Base-by-base conservation (phyloP, 2,797 vertebrate species). In the Coccyzus lansbergi region DNA sequence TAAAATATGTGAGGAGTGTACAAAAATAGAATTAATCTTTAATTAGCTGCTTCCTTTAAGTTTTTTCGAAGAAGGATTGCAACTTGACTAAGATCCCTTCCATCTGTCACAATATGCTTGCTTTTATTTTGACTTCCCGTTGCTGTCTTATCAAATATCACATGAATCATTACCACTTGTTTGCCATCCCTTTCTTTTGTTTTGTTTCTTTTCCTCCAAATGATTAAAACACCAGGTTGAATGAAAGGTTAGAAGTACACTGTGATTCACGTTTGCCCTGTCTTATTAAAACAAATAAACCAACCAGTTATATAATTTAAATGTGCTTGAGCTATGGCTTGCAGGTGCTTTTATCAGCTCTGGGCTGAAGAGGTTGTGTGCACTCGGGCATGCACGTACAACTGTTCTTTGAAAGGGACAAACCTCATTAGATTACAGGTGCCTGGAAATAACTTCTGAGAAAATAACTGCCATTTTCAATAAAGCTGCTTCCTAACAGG, bases 271-370 rank as follows among this genome's bases (percentile, higher is more conserved):
- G 92, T 97, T 96, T 96, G 88, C 79, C 64, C 90, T 81, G 82
- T 95, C 95, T 94, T 96, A 90, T 95, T 97, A 92, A 96, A 95
- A 89, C 95, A 97, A 98, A 98, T 98, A 98, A 98, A 97, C 88
- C 64, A 93, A 68, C 44, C 74, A 80, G 75, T 96, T 96, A 88
- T 89, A 80, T 87, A 62, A 94, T 95, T 95, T 95, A 93, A 88
- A 82, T 75, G 40, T 86, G 26, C 92, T 96, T 97, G 86, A 81
- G 81, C 72, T 92, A 87, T 94, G 96, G 96, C 98, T 98, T 98
- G 98, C 98, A 98, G 98, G 98, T 98, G 98, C 98, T 97, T 98
- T 98, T 98, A 97, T 98, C 98, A 97, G 97, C 97, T 96, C 97
- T 90, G 94, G 96, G 82, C 95, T 96, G 84, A 97, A 96, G 97